Base-by-base conservation (phyloP, 2,888 invertebrate species). In the Orchesellides sinensis region DNA sequence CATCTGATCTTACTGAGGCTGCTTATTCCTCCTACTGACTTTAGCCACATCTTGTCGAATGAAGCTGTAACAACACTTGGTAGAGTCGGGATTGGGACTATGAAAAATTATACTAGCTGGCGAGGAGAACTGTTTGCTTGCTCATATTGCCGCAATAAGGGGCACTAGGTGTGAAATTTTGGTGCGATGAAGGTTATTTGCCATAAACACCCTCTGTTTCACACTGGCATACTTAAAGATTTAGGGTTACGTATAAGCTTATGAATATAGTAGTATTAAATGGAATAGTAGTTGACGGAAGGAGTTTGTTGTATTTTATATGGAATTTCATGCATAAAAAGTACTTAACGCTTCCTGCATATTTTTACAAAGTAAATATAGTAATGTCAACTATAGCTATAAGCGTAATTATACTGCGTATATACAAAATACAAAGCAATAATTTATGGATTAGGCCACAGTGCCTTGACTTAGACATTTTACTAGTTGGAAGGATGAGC, bases 1-100 rank as follows among this genome's bases (percentile, higher is more conserved):
- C n/a, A n/a, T n/a, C n/a, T n/a, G n/a, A n/a, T 35, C 35, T 35
- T 12, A 8, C 35, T 35, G 35, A 12, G 35, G 35, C 35, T 35
- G 35, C 12, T 35, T 35, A 8, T 35, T 35, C 35, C 35, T 35
- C 12, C 21, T 32, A 25, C 61, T 17, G 29, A 61, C 35, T 61
- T 35, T 32, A 35, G 45, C 66, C 49, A 49, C 66, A 66, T 66
- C 66, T 66, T 17, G 66, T 49, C 49, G 49, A 66, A n/a, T 29
- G 17, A 6, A 8, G 21, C 25, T 27, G 10, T 29, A 29, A 49
- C n/a, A 66, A 14, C 27, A 17, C 49, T 10, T 6, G 8, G 14
- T 47, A 21, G 17, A 19, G 17, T 21, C 49, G n/a, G 40, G 14
- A 49, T 49, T 19, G n/a, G 40, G 14, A 49, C 19, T n/a, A 47